A percentile compares a stretch with the other conserved stretches of the same genome.
phyloP scores from a whole-genome alignment of 2,113 vertebrate species.

The Ameiurus melas region DNA sequence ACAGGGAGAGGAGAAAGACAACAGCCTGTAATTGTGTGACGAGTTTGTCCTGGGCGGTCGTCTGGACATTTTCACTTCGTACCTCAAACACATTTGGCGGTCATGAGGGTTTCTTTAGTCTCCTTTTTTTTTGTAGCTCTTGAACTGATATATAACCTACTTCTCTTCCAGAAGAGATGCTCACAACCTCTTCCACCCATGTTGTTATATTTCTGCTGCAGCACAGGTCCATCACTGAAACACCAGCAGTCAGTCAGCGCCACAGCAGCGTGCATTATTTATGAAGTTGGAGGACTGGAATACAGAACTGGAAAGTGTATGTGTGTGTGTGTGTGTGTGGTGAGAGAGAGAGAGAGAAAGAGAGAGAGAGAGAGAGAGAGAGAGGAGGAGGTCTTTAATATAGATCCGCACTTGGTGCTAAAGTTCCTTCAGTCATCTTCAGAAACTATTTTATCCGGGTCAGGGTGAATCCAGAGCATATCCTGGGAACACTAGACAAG shows the following conservation, averaged over 20 bases:
- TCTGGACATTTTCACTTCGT: not conserved
- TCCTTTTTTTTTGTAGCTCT: not conserved
- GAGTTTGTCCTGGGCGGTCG: not conserved
- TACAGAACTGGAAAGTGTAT: not conserved
- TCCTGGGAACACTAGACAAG: not conserved
- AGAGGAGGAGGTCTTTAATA: too few species aligned
- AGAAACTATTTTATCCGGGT: not conserved
- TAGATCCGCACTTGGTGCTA: too few species aligned
- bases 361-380: too few species aligned
- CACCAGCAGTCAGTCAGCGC: conserved; percentile 55
- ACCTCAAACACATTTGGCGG: not conserved
- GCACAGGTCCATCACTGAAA: conserved; percentile 11
- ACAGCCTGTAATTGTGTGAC: conserved; percentile 32
- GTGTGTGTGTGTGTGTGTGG: not conserved
- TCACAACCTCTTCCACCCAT: not conserved
- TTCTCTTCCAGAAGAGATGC: not conserved
- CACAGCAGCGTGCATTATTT: conserved; percentile 73
- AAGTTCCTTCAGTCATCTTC: not conserved
- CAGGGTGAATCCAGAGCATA: not conserved
- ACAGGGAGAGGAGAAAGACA: conserved; percentile 56
- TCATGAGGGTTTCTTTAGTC: not conserved
- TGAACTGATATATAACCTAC: not conserved
- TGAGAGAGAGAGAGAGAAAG: too few species aligned
- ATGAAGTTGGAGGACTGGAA: conserved; percentile 68
- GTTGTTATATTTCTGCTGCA: not conserved